Conservation (phyloP, 2,888 invertebrate species). For the Heliothis peltigera region DNA sequence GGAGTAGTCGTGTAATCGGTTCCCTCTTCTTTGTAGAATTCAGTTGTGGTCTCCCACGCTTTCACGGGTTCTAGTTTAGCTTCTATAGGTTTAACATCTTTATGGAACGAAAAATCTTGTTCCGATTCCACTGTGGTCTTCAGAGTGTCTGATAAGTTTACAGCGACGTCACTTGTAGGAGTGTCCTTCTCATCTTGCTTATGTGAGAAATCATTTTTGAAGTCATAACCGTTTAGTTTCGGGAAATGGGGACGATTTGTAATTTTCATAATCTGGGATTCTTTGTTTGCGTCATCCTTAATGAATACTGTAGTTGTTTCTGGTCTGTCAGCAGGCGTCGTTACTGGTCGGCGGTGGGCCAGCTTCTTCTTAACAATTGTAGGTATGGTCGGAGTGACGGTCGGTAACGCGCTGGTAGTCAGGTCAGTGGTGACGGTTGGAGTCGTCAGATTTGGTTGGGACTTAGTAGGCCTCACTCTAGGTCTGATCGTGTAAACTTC, state of each 20-base stretch:
- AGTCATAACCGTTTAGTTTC: constrained; percentile 72
- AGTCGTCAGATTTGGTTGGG: constrained; percentile 80
- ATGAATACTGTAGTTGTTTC: constrained; percentile 79
- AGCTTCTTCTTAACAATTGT: constrained; percentile 83
- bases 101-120: constrained; percentile 84
- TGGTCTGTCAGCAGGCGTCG: constrained; percentile 74
- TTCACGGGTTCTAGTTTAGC: constrained; percentile 76
- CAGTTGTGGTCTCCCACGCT: constrained; percentile 74
- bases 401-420: constrained; percentile 86
- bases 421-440: constrained; percentile 83
- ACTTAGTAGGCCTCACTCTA: constrained; percentile 76
- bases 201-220: constrained; percentile 82
- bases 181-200: constrained; percentile 89
- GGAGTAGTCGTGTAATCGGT: constrained; percentile 74
- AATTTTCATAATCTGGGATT: constrained; percentile 88
- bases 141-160: constrained; percentile 77
- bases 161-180: constrained; percentile 86
- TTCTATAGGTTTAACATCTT: constrained; percentile 84
- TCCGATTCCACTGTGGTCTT: constrained; percentile 72
- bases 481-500: constrained; percentile 82
- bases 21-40: constrained; percentile 65
- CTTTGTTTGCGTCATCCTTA: constrained; percentile 77
- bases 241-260: constrained; percentile 78
- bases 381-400: constrained; percentile 84
- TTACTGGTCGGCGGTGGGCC: constrained; percentile 76